Conservation (phyloP, 2,797 vertebrate species). For the Halcyon badia region DNA sequence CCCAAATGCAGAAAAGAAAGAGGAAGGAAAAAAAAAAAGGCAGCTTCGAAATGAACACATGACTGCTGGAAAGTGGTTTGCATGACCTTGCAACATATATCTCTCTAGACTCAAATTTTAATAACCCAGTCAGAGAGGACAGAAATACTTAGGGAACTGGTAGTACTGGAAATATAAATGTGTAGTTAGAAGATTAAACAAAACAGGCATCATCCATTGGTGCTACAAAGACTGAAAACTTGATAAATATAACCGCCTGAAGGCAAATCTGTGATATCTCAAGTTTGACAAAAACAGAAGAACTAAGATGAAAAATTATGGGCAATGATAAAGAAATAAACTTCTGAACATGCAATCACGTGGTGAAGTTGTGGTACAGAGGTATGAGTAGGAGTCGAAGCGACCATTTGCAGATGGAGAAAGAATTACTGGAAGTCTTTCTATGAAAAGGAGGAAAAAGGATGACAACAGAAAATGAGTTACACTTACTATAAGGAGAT, state of each 20-base stretch:
- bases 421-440: not conserved
- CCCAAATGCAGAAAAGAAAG: not conserved
- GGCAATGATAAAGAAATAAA: not conserved
- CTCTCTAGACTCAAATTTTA: not conserved
- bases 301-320: not conserved
- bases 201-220: not conserved
- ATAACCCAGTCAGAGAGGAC: not conserved
- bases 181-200: not conserved
- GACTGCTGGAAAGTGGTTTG: not conserved
- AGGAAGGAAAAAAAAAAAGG: too few species aligned
- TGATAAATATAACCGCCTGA: not conserved
- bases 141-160: not conserved
- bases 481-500: not conserved
- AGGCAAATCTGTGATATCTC: not conserved
- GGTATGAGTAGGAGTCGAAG: not conserved
- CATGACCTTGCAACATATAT: rapidly evolving
- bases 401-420: not conserved
- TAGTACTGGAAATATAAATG: not conserved
- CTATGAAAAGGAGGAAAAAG: not conserved
- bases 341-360: not conserved
- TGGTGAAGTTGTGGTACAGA: not conserved
- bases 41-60: not conserved
- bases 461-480: not conserved
- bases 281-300: not conserved
- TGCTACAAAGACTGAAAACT: not conserved